Conservation (phyloP, 2,113 vertebrate genomes). For the Periophthalmodon schlosseri region DNA sequence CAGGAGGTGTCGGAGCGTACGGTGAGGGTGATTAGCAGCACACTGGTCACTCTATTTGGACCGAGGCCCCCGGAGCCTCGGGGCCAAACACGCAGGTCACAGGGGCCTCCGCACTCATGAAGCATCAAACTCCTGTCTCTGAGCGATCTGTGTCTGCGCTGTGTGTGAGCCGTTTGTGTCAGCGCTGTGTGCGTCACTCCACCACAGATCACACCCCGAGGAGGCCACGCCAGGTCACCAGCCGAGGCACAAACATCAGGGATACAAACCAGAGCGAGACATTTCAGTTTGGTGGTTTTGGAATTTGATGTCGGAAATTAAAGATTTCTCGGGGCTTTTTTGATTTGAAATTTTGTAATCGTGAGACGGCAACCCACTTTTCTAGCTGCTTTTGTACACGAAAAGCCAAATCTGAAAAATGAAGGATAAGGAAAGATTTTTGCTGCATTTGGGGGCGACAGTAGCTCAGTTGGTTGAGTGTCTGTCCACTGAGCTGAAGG, state of each 20-base stretch:
- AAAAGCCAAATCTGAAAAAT: too few relatives aligned
- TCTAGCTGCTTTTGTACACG: too few relatives aligned
- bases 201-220: neutral
- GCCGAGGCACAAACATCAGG: neutral
- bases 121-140: constrained; percentile 8
- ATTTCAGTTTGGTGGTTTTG: neutral
- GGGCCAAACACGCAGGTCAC: constrained; percentile 44
- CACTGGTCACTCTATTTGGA: constrained; percentile 64
- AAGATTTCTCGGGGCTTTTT: neutral
- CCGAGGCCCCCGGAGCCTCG: constrained; percentile 42
- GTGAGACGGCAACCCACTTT: neutral
- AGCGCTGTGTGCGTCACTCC: neutral
- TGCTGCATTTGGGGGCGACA: too few relatives aligned
- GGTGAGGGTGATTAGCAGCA: constrained; percentile 64
- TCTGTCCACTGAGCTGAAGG: too few relatives aligned
- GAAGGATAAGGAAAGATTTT: too few relatives aligned
- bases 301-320: neutral
- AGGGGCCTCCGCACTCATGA: constrained; percentile 9
- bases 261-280: neutral
- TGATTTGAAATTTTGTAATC: neutral
- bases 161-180: neutral
- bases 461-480: too few relatives aligned
- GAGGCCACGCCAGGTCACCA: neutral
- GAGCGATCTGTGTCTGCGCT: neutral
- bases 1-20: constrained; percentile 58